A percentile compares a stretch with the other conserved stretches of the same genome.
These are phyloP conservation scores for Drosophila seguyi DNA, from an alignment of 1,140 invertebrate species.

Conservation along the genomic window DNA sequence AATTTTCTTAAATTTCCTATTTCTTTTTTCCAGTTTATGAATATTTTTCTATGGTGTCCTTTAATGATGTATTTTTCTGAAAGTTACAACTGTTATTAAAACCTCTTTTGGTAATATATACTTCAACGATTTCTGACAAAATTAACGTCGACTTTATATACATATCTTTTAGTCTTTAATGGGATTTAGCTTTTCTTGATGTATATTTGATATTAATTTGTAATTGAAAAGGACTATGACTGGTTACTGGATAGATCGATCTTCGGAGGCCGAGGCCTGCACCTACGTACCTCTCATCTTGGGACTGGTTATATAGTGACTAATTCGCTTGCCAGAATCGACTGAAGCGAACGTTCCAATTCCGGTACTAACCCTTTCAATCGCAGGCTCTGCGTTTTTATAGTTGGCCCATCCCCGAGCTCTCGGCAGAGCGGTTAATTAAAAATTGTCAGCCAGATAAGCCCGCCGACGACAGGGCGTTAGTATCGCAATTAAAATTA, in stretches of 20 bases:
- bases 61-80: no score
- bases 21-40: no score
- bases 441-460: conserved; percentile 69
- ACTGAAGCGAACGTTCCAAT: conserved; percentile 36
- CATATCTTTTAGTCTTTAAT: not conserved
- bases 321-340: conserved; percentile 24
- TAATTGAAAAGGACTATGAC: not conserved
- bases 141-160: no score
- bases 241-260: not conserved
- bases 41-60: no score
- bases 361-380: conserved; percentile 34
- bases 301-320: conserved; percentile 3
- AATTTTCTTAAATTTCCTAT: no score
- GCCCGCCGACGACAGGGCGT: conserved; percentile 33
- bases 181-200: no score
- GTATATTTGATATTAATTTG: no score
- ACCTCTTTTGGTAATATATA: not conserved
- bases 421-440: conserved; percentile 52
- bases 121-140: no score
- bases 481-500: conserved; percentile 65
- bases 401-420: conserved; percentile 31
- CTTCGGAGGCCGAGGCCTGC: not conserved
- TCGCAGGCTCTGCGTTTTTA: conserved; percentile 29
- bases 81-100: not conserved
- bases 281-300: conserved; percentile 35